Evolutionary conservation across 2,888 invertebrate genomes (phyloP).

Genomic region (Lycia hirtaria): DNA sequence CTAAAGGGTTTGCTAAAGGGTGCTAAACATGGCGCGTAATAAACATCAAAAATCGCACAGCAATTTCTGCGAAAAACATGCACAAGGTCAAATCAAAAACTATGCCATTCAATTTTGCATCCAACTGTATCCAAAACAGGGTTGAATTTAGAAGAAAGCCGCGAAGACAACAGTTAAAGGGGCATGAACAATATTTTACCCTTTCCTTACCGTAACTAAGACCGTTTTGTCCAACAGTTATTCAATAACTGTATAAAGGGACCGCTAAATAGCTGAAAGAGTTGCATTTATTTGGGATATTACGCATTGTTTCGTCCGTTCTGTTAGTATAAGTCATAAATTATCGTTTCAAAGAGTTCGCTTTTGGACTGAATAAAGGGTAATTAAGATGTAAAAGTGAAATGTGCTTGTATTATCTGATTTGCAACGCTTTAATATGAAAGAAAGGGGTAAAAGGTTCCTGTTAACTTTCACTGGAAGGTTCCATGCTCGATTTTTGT

Average conservation of each 20-base stretch:
- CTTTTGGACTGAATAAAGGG: constrained; percentile 62
- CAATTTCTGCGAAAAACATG: constrained; percentile 59
- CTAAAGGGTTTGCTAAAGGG: constrained; percentile 66
- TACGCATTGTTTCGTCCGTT: constrained; percentile 55
- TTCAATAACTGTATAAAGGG: constrained; percentile 66
- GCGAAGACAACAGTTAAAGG: constrained; percentile 47
- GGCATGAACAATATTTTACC: constrained; percentile 64
- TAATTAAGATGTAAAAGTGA: constrained; percentile 84
- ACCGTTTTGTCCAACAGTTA: constrained; percentile 67
- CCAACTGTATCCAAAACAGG: constrained; percentile 11
- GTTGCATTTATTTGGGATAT: constrained; percentile 78
- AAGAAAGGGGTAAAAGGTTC: constrained; percentile 54
- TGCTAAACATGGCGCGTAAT: constrained; percentile 54
- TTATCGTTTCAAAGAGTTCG: constrained; percentile 67
- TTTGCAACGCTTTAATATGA: constrained; percentile 68
- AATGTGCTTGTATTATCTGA: constrained; percentile 63
- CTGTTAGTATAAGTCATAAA: constrained; percentile 69
- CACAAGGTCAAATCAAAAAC: constrained; percentile 44
- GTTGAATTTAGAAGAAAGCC: constrained; percentile 28
- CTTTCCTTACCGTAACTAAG: constrained; percentile 75
- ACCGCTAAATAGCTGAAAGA: constrained; percentile 74
- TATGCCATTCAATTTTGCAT: not conserved
- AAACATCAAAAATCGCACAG: constrained; percentile 62
- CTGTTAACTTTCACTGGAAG: constrained; percentile 72
- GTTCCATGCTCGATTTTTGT: constrained; percentile 42